Conservation (phyloP, 2,888 invertebrate genomes). For the Fabriciana adippe region DNA sequence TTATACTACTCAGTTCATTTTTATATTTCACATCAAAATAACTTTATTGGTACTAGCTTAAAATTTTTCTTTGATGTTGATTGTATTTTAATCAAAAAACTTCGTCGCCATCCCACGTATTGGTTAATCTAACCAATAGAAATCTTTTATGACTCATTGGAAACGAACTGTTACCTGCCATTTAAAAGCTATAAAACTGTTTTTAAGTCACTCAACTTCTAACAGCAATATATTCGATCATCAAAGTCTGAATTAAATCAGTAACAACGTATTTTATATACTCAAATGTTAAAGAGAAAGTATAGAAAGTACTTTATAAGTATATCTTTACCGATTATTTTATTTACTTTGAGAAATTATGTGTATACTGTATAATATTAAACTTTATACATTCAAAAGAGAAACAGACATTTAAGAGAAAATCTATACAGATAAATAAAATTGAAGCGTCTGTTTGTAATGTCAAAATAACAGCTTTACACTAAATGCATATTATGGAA, state of each 20-base stretch:
- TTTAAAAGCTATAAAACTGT: constrained; percentile 75
- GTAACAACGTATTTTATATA: background rate
- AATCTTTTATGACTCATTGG: constrained; percentile 40
- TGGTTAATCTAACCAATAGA: constrained; percentile 37
- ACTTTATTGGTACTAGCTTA: constrained; percentile 36
- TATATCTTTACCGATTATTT: too few relatives aligned
- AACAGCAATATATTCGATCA: background rate
- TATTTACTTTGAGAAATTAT: too few relatives aligned
- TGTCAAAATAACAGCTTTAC: too few relatives aligned
- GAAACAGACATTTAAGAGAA: too few relatives aligned
- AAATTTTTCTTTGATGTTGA: constrained; percentile 33
- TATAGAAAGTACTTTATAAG: too few relatives aligned
- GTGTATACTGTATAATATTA: too few relatives aligned
- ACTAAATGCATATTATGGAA: too few relatives aligned
- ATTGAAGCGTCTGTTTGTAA: too few relatives aligned
- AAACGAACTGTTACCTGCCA: constrained; percentile 67
- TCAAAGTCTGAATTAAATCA: constrained; percentile 1
- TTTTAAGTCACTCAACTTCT: constrained; percentile 59
- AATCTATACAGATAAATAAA: too few relatives aligned
- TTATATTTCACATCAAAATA: constrained; percentile 33
- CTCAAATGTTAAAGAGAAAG: too few relatives aligned
- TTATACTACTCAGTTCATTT: constrained; percentile 23
- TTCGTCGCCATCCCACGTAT: constrained; percentile 37
- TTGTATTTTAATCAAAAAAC: constrained; percentile 40
- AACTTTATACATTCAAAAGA: too few relatives aligned